phyloP scores from a whole-genome alignment of 2,113 vertebrate species.

The Nannobrachium achirus region DNA sequence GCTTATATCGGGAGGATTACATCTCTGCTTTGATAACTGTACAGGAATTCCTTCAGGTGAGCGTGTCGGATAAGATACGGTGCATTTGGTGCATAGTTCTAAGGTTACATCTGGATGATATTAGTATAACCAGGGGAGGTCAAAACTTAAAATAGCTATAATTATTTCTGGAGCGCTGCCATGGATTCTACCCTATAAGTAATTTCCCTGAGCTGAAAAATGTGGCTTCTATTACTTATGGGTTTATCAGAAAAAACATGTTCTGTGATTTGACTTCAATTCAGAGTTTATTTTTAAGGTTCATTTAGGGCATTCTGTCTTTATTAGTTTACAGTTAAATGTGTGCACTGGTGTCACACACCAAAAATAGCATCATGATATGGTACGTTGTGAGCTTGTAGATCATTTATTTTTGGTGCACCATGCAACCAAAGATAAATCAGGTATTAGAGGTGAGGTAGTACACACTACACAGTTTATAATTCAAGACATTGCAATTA shows the following conservation, averaged over 20 bases:
- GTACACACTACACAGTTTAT: no score
- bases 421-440: neutral
- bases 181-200: conserved; percentile 22
- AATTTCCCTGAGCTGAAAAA: conserved; percentile 10
- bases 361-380: no score
- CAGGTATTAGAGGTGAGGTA: no score
- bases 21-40: neutral
- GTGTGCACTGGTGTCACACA: no score
- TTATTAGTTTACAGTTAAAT: no score
- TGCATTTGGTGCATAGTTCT: conserved; percentile 21
- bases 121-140: conserved; percentile 2
- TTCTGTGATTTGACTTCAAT: conserved; percentile 25
- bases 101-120: neutral
- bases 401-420: neutral
- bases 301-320: no score
- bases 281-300: neutral
- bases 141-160: neutral
- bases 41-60: neutral
- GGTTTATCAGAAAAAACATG: conserved; percentile 10
- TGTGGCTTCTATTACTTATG: conserved; percentile 4
- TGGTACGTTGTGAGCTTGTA: no score
- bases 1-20: neutral
- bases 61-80: conserved; percentile 10
- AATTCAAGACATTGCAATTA: no score
- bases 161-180: conserved; percentile 1